phyloP scores from a whole-genome alignment of 2,113 vertebrate genomes.

The Cochlearius cochlearius region DNA sequence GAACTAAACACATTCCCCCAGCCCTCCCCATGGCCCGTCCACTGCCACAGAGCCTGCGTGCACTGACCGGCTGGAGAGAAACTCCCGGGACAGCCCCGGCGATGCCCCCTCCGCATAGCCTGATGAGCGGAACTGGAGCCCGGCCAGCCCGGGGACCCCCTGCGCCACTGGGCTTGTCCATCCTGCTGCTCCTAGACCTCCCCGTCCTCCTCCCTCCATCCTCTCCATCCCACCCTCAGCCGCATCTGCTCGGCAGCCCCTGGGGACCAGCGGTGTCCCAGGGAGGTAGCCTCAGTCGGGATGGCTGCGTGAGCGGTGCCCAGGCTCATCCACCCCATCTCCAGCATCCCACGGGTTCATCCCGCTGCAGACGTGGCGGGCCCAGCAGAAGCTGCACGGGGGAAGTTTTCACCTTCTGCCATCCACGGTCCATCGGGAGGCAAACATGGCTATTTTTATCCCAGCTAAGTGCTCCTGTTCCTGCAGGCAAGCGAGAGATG shows the following conservation, averaged over 20 bases:
- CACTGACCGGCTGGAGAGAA: neutral
- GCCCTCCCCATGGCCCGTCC: neutral
- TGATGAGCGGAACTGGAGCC: neutral
- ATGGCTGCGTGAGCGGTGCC: neutral
- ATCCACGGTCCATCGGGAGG: conserved; percentile 16
- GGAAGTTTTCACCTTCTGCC: conserved; percentile 52
- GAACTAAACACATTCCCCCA: conserved; percentile 17
- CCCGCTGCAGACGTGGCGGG: neutral
- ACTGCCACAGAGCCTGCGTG: neutral
- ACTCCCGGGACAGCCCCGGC: neutral
- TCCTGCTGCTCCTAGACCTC: neutral
- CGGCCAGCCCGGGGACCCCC: neutral
- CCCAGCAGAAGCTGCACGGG: neutral
- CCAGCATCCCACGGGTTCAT: neutral
- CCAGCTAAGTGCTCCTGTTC: conserved; percentile 38
- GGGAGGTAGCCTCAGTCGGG: fast-evolving
- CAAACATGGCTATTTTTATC: conserved; percentile 60
- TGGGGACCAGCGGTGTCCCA: neutral
- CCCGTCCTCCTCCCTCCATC: neutral
- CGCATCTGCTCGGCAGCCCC: neutral
- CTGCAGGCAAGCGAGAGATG: neutral
- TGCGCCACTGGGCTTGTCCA: neutral
- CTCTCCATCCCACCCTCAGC: neutral
- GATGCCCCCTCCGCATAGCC: neutral
- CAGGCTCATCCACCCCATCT: neutral